Percentiles rank a stretch among this genome's conserved stretches.
Evolutionary conservation across 2,888 invertebrate species (phyloP).

Genomic region (Drosophila limbata): DNA sequence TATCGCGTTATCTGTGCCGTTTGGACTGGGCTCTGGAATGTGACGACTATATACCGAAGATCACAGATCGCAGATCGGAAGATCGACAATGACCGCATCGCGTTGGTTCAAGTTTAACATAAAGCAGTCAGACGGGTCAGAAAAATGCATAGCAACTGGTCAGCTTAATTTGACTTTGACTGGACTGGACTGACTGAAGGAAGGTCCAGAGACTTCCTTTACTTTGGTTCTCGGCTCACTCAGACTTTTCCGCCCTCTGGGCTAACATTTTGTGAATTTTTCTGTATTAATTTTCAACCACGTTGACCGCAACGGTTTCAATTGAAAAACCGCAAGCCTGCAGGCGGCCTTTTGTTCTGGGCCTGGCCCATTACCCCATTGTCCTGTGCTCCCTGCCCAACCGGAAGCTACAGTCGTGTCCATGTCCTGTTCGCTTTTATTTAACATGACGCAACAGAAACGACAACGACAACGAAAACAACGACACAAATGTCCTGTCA

Average conservation of each 20-base stretch:
- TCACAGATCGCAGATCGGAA: not conserved
- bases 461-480: slow-evolving; percentile 13
- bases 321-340: slow-evolving; percentile 77
- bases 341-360: slow-evolving; percentile 52
- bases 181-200: slow-evolving; percentile 17
- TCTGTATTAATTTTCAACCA: slow-evolving; percentile 69
- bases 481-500: slow-evolving; percentile 66
- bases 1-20: slow-evolving; percentile 40
- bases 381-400: slow-evolving; percentile 11
- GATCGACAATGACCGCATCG: slow-evolving; percentile 16
- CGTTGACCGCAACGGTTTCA: slow-evolving; percentile 65
- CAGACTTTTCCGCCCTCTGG: slow-evolving; percentile 19
- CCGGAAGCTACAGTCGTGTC: slow-evolving; percentile 68
- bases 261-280: slow-evolving; percentile 41
- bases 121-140: not conserved
- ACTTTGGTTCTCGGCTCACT: not conserved
- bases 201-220: slow-evolving; percentile 60
- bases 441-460: slow-evolving; percentile 78
- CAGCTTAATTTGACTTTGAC: not conserved
- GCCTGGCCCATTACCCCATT: slow-evolving; percentile 16
- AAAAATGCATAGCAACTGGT: slow-evolving; percentile 2
- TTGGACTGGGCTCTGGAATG: slow-evolving; percentile 41
- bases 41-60: slow-evolving; percentile 9
- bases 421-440: slow-evolving; percentile 77
- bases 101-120: slow-evolving; percentile 4